Conservation (phyloP, 2,113 vertebrate species). For the Labrus mixtus region DNA sequence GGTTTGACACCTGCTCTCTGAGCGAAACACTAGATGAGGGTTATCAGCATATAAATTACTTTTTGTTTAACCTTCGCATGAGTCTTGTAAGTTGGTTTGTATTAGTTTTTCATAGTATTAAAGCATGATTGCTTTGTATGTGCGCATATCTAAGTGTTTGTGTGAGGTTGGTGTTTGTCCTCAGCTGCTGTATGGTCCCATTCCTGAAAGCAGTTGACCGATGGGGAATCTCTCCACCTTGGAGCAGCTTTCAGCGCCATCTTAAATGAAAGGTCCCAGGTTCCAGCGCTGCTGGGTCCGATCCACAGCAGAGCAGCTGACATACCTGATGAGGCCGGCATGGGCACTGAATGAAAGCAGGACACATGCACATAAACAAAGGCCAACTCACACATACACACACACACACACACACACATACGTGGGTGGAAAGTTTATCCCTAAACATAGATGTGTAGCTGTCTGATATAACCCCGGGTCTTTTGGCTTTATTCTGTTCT, state of each 20-base stretch:
- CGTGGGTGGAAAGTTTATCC: conserved; percentile 78
- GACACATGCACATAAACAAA: conserved; percentile 61
- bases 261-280: conserved; percentile 76
- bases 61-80: neutral
- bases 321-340: conserved; percentile 70
- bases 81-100: neutral
- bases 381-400: conserved; percentile 1
- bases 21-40: conserved; percentile 30
- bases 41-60: conserved; percentile 20
- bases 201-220: conserved; percentile 70
- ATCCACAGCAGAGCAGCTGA: conserved; percentile 73
- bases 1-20: conserved; percentile 58
- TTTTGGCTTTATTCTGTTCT: conserved; percentile 55
- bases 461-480: conserved; percentile 61
- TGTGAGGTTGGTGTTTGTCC: conserved; percentile 29
- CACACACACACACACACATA: conserved; percentile 31
- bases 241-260: conserved; percentile 74
- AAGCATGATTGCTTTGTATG: conserved; percentile 10
- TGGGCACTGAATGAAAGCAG: conserved; percentile 69
- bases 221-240: conserved; percentile 74
- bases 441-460: conserved; percentile 74
- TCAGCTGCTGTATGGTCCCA: conserved; percentile 59
- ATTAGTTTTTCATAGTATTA: conserved; percentile 2
- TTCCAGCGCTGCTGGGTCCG: conserved; percentile 41
- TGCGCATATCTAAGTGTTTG: conserved; percentile 10